Conservation (phyloP, 2,888 invertebrate genomes). For the Pristionchus mayeri region DNA sequence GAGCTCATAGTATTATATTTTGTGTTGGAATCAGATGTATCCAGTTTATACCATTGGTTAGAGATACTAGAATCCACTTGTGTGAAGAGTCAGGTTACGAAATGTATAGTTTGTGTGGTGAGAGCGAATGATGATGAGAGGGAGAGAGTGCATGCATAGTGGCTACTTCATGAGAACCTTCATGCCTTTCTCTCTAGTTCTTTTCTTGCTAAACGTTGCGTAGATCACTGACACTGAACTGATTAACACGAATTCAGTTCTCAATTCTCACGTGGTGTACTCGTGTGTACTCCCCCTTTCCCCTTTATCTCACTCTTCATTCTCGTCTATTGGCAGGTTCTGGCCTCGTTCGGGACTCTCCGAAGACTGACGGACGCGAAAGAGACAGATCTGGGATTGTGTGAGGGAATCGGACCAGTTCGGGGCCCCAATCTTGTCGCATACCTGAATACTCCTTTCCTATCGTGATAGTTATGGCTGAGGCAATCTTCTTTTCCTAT, state of each 20-base stretch:
- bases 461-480: conserved; percentile 43
- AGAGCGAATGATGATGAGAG: neutral
- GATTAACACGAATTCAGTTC: too few relatives aligned
- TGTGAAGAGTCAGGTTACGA: too few relatives aligned
- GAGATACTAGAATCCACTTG: too few relatives aligned
- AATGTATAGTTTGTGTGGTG: conserved; percentile 37
- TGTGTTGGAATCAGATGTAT: too few relatives aligned
- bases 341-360: conserved; percentile 69
- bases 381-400: conserved; percentile 65
- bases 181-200: too few relatives aligned
- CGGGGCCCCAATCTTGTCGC: conserved; percentile 68
- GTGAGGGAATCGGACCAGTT: conserved; percentile 71
- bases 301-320: neutral
- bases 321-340: conserved; percentile 52
- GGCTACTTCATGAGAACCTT: neutral
- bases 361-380: conserved; percentile 62
- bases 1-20: too few relatives aligned
- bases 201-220: too few relatives aligned
- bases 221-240: too few relatives aligned
- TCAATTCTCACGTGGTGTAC: neutral
- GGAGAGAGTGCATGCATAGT: neutral
- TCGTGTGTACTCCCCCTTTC: neutral
- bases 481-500: neutral
- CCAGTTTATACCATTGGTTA: too few relatives aligned
- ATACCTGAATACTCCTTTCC: conserved; percentile 62